phyloP scores from a whole-genome alignment of 37 sponge, comb jelly and placozoan species.

The Halichondria panicea region DNA sequence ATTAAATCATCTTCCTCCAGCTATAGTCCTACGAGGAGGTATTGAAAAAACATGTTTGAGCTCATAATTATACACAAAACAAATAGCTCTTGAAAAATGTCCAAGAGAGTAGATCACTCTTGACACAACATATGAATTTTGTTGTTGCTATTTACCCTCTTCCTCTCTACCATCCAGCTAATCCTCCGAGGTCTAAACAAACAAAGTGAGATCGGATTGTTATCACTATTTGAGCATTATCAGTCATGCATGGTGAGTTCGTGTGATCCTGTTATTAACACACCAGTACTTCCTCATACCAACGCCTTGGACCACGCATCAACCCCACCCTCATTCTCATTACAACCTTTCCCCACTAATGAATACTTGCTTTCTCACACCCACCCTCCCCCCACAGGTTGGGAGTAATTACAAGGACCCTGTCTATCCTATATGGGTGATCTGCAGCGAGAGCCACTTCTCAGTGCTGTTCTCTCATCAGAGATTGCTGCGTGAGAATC shows the following conservation, averaged over 20 bases:
- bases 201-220: slow-evolving; percentile 76
- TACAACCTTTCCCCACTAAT: not conserved
- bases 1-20: too few relatives aligned
- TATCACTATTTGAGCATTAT: slow-evolving; percentile 90
- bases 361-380: not conserved
- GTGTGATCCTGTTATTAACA: too few relatives aligned
- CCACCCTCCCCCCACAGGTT: slow-evolving; percentile 67
- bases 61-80: too few relatives aligned
- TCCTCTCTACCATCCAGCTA: slow-evolving; percentile 14
- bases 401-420: slow-evolving; percentile 83
- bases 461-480: slow-evolving; percentile 72
- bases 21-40: too few relatives aligned
- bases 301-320: too few relatives aligned
- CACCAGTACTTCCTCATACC: too few relatives aligned
- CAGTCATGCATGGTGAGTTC: slow-evolving; percentile 64
- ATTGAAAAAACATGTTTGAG: too few relatives aligned
- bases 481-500: too few relatives aligned
- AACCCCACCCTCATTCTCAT: too few relatives aligned
- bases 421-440: slow-evolving; percentile 83
- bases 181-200: slow-evolving; percentile 64
- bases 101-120: too few relatives aligned
- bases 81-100: too few relatives aligned
- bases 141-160: not conserved
- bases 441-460: slow-evolving; percentile 94
- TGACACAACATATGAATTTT: not conserved